Conservation (phyloP, 1,140 invertebrate species). For the Drosophila orosa region DNA sequence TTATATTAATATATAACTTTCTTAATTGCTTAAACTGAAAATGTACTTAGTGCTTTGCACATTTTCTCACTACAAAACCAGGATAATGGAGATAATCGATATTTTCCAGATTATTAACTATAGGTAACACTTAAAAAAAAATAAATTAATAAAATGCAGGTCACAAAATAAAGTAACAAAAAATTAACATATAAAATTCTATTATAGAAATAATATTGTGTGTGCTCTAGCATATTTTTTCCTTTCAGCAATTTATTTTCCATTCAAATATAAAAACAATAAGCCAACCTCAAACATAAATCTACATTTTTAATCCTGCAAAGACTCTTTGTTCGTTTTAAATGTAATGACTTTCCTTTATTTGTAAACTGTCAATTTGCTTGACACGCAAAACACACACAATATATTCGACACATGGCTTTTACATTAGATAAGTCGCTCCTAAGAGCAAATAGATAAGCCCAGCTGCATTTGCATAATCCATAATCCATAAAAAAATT, state of each 20-base stretch:
- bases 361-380: conserved; percentile 7
- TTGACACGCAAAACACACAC: conserved; percentile 9
- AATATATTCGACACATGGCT: neutral
- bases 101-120: neutral
- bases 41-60: too few species aligned
- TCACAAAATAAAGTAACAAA: neutral
- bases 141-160: neutral
- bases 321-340: neutral
- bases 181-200: neutral
- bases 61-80: too few species aligned
- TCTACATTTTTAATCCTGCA: neutral
- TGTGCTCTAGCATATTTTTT: neutral
- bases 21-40: too few species aligned
- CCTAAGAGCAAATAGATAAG: conserved; percentile 6
- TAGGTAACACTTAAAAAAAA: neutral
- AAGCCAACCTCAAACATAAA: neutral
- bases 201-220: neutral
- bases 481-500: conserved; percentile 17
- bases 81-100: too few species aligned
- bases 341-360: neutral
- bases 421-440: conserved; percentile 11
- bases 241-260: neutral
- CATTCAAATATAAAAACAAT: neutral
- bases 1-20: neutral
- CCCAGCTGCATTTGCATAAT: conserved; percentile 22